Evolutionary conservation across 2,113 vertebrate genomes (phyloP).

Genomic region (Delphinapterus leucas): DNA sequence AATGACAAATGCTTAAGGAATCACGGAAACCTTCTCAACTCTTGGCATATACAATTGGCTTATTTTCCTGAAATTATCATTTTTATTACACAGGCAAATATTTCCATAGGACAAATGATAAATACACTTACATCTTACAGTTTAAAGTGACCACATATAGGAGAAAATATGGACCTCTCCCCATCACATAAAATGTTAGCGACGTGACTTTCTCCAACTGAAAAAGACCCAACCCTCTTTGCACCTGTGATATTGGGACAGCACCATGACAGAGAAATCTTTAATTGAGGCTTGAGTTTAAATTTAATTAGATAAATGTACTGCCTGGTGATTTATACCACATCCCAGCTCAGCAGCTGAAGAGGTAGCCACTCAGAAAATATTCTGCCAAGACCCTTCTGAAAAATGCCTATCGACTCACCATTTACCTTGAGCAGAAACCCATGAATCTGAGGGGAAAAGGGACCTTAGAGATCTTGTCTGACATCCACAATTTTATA

Average conservation of each 20-base stretch:
- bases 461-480: not conserved
- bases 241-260: constrained; percentile 68
- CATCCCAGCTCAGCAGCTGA: not conserved
- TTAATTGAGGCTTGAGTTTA: constrained; percentile 66
- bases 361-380: not conserved
- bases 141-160: constrained; percentile 74
- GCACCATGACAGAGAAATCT: constrained; percentile 63
- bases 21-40: constrained; percentile 64
- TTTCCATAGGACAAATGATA: constrained; percentile 78
- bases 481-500: not conserved
- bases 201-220: constrained; percentile 67
- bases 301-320: constrained; percentile 75
- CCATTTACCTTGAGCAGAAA: not conserved
- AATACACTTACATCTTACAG: constrained; percentile 52
- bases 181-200: constrained; percentile 73
- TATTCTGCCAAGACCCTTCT: not conserved
- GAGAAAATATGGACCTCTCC: constrained; percentile 72
- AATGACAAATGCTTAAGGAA: constrained; percentile 65
- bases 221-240: constrained; percentile 52
- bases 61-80: constrained; percentile 75
- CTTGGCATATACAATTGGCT: constrained; percentile 68
- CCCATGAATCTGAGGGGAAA: not conserved
- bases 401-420: not conserved
- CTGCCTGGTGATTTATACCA: constrained; percentile 22
- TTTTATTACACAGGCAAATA: constrained; percentile 72